Evolutionary conservation across 2,797 vertebrate genomes (phyloP).

Genomic region (Phoxinus dragarum): DNA sequence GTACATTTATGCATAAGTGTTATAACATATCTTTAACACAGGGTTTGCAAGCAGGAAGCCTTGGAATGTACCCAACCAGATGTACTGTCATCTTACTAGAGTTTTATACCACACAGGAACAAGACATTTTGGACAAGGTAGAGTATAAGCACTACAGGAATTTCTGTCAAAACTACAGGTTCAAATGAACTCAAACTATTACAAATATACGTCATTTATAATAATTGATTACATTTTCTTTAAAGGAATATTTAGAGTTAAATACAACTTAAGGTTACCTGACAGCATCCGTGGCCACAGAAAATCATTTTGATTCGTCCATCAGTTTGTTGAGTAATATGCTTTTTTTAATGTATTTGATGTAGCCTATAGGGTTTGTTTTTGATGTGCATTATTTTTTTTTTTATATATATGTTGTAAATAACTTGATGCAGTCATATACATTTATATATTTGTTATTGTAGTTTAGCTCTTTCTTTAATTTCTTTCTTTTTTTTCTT

Average conservation of each 20-base stretch:
- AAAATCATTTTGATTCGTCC: not conserved
- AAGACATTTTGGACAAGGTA: slow-evolving; percentile 4
- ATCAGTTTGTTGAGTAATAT: not conserved
- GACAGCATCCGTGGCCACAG: not conserved
- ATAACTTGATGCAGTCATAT: no score
- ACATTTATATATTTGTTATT: no score
- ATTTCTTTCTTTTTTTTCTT: no score
- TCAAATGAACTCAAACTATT: not conserved
- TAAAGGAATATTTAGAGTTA: slow-evolving; percentile 15
- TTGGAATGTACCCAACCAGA: slow-evolving; percentile 40
- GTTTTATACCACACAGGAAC: not conserved
- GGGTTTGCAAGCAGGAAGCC: slow-evolving; percentile 44
- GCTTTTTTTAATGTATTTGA: not conserved
- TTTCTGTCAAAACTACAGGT: slow-evolving; percentile 5
- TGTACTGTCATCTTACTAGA: slow-evolving; percentile 28
- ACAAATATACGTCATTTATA: not conserved
- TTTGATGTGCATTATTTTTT: no score
- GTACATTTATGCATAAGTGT: not conserved
- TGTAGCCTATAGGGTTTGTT: no score
- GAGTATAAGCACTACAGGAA: not conserved
- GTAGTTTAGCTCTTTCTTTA: no score
- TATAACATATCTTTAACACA: not conserved
- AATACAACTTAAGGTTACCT: not conserved
- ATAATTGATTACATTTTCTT: not conserved
- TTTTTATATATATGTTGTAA: no score